Base-by-base conservation (phyloP, 2,113 vertebrate genomes). In the Saimiri boliviensis region DNA sequence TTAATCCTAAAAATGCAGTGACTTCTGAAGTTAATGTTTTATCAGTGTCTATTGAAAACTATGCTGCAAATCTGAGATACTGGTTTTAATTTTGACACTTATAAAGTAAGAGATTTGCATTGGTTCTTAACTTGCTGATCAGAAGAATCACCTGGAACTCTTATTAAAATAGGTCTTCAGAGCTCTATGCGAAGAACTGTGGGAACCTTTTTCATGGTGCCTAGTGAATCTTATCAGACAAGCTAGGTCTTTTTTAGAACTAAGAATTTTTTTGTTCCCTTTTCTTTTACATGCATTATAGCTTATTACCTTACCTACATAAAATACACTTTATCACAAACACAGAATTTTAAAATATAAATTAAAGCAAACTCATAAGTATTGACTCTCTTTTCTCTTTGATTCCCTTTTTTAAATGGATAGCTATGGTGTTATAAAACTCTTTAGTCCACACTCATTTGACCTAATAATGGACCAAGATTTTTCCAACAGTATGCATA, bases 331-430 rank as follows among this genome's bases (percentile, higher is more conserved):
- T 92, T 79, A 83, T 93, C 80, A 93, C 56, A 86, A 86, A 40
- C 45, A 89, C 42, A 37, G 40, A 86, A 25, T 74, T 83, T 56
- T 93, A 74, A 23, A 58, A 56, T 95, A 54, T 71, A 82, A 91
- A 42, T 81, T 85, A 90, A 93, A 96, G 20, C 32, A 77, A n/a
- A 86, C 42, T 37, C 6, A 71, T 95, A 88, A 68, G 25, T 80
- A 42, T 84, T 89, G 42, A 91, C 2, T 94, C 25, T 11, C 19
- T 47, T 92, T 93, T 84, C 27, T 56, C 77, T 89, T 95, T 84
- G 37, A 71, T 89, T 93, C 35, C n/a, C 54, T n/a, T 79, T 94
- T 96, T 95, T 93, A 91, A 94, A 56, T 95, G 80, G 27, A 47
- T 86, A 84, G 84, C 66, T 86, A 68, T 70, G 5, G 20, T 95